Base-by-base conservation (phyloP, 1,140 invertebrate species). In the Saccostrea echinata region DNA sequence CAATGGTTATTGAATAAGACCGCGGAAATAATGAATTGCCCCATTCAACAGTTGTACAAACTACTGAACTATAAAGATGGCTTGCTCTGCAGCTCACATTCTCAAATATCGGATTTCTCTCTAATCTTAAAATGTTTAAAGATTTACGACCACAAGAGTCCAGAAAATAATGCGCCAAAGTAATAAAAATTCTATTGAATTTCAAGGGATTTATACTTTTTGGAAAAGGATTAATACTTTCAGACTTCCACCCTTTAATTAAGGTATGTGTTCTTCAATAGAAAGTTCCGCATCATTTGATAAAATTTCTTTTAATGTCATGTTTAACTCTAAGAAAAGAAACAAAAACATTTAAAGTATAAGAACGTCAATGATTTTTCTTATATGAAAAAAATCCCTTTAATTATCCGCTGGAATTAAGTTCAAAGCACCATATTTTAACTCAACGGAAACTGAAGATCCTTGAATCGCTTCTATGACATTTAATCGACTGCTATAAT, bases 401-500 rank as follows among this genome's bases (percentile, higher is more conserved):
- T 30, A 76, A 76, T 30, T 33, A 16, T 30, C 11, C 2, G 30
- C 30, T 27, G 13, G 24, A 27, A 21, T 61, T 61, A n/a, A 68
- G 64, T 68, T 68, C 64, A 68, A 27, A 27, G 64, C 18, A 68
- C 64, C 11, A 68, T 68, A 68, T 71, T 76, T 64, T 30, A 33
- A 6, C 16, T 76, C 24, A 30, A 76, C 9, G 33, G 68, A 76
- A 76, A 76, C 27, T 27, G 68, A 76, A 76, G 68, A 76, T 33
- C 27, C 11, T 76, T 27, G 68, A 76, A 76, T 76, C 24, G 13
- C 24, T 76, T 13, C 27, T 27, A 21, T 76, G 68, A 76, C 68
- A 33, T 76, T 35, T 76, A 76, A 30, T 76, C 68, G 27, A 76
- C 68, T 76, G 24, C 2, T 76, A 76, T 76, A 76, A 76, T 76